Conservation (phyloP, 2,113 vertebrate genomes). For the Accipiter virgatus region DNA sequence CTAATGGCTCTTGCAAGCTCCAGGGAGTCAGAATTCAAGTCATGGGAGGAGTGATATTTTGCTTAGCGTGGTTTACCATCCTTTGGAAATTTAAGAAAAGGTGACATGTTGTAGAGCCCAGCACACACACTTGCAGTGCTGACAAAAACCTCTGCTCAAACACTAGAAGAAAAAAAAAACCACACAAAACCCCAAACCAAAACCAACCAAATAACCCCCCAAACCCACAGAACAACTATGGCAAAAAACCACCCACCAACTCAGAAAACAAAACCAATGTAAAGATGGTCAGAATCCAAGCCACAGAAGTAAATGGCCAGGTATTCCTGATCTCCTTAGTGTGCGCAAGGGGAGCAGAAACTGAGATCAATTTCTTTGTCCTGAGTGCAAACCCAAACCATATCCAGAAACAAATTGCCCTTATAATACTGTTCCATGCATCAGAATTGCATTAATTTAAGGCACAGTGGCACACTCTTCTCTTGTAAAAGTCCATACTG, state of each 20-base stretch:
- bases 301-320: background rate
- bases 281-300: background rate
- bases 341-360: background rate
- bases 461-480: background rate
- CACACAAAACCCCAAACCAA: background rate
- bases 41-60: background rate
- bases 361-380: background rate
- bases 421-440: background rate
- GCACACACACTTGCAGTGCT: background rate
- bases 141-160: background rate
- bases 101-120: background rate
- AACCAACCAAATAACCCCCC: background rate
- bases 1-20: constrained; percentile 2
- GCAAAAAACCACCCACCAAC: background rate
- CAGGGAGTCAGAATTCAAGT: constrained; percentile 1
- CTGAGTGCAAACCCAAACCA: background rate
- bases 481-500: background rate
- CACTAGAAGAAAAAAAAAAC: background rate
- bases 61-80: background rate
- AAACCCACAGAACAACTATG: background rate
- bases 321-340: background rate
- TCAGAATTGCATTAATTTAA: background rate
- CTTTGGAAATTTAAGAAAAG: background rate
- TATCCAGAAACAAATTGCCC: background rate
- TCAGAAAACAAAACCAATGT: background rate